A percentile compares a stretch with the other conserved stretches of the same genome.
These are phyloP conservation scores for Abramis brama DNA, from an alignment of 2,113 vertebrate genomes.

Conservation along the genomic window DNA sequence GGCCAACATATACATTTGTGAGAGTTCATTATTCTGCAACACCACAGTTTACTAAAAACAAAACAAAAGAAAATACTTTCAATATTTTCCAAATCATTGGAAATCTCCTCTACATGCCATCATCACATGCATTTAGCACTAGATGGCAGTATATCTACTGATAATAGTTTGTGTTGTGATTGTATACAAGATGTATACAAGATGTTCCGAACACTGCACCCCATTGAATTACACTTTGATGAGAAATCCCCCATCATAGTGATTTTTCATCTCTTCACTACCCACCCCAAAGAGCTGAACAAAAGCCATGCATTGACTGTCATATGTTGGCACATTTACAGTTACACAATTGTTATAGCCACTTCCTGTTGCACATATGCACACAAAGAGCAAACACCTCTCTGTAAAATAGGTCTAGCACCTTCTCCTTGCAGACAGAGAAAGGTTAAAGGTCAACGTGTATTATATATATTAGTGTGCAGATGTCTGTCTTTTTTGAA, in stretches of 20 bases:
- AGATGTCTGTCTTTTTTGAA: slow-evolving; percentile 19
- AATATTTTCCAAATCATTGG: background rate
- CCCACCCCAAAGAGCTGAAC: background rate
- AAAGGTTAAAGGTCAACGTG: slow-evolving; percentile 48
- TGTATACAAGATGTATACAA: background rate
- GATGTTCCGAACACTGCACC: background rate
- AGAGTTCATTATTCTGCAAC: slow-evolving; percentile 93
- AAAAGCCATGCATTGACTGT: background rate
- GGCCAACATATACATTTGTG: slow-evolving; percentile 86
- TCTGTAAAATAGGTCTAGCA: slow-evolving; percentile 46
- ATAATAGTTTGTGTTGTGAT: background rate
- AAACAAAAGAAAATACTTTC: background rate
- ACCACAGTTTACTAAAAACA: slow-evolving; percentile 85
- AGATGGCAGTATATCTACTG: slow-evolving; percentile 61
- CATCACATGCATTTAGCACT: slow-evolving; percentile 51
- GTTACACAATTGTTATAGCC: background rate
- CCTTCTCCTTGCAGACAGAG: slow-evolving; percentile 27
- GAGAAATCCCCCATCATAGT: background rate
- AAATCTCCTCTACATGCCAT: background rate
- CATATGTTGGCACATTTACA: background rate
- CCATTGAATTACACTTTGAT: background rate
- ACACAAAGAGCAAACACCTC: slow-evolving; percentile 54
- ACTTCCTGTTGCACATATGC: slow-evolving; percentile 11
- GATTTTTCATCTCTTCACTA: background rate
- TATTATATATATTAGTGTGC: slow-evolving; percentile 37